phyloP scores from a whole-genome alignment of 2,888 invertebrate genomes.

The Elysia crispata region DNA sequence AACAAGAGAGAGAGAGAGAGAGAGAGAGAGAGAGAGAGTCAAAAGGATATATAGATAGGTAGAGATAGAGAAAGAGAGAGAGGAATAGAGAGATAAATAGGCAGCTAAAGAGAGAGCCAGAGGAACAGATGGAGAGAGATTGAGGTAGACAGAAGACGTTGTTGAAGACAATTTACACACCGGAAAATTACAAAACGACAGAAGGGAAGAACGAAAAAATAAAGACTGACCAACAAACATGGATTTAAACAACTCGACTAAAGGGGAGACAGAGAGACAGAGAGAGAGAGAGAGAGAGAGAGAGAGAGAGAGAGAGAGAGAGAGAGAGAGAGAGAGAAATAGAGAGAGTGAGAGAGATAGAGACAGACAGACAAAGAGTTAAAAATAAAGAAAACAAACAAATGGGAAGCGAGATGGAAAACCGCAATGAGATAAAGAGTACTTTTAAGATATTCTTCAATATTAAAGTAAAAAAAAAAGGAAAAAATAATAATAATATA shows the following conservation, averaged over 20 bases:
- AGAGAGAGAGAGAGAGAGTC: constrained; percentile 19
- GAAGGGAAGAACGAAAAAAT: constrained; percentile 26
- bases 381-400: too few relatives aligned
- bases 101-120: too few relatives aligned
- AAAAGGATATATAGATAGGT: too few relatives aligned
- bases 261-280: constrained; percentile 28
- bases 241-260: neutral
- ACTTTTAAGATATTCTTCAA: too few relatives aligned
- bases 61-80: constrained; percentile 29
- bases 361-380: too few relatives aligned
- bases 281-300: constrained; percentile 31
- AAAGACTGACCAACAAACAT: constrained; percentile 13
- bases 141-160: constrained; percentile 27
- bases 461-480: too few relatives aligned
- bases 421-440: too few relatives aligned
- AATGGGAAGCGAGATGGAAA: too few relatives aligned
- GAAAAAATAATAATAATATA: too few relatives aligned
- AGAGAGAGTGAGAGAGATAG: neutral
- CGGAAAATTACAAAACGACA: too few relatives aligned
- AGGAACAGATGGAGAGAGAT: neutral
- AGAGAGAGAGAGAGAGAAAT: constrained; percentile 29
- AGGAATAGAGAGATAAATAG: constrained; percentile 6
- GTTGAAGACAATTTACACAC: too few relatives aligned
- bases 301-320: constrained; percentile 38
- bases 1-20: neutral